A percentile compares a stretch with the other conserved stretches of the same genome.
These are phyloP conservation scores for Toxonevra muliebris DNA, from an alignment of 2,888 invertebrate species.

Conservation along the genomic window DNA sequence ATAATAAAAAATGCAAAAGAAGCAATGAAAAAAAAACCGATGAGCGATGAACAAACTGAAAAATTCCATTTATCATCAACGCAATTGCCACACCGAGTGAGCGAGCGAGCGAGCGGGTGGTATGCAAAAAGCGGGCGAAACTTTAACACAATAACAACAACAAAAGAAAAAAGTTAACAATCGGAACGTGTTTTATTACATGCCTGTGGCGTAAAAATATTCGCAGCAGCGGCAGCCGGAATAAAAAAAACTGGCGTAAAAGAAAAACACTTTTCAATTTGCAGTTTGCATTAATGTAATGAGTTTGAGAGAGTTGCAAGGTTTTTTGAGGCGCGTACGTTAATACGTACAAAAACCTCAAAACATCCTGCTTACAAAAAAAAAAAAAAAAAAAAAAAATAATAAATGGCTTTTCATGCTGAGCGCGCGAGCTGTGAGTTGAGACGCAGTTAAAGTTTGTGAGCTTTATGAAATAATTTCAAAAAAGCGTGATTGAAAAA, in stretches of 20 bases:
- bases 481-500: slow-evolving; percentile 21
- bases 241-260: too few relatives aligned
- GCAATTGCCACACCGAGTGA: slow-evolving; percentile 6
- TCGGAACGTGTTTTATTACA: slow-evolving; percentile 27
- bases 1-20: background rate
- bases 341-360: too few relatives aligned
- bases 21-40: slow-evolving; percentile 20
- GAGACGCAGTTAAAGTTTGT: background rate
- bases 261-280: slow-evolving; percentile 34
- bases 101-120: background rate
- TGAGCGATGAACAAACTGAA: slow-evolving; percentile 8
- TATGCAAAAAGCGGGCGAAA: background rate
- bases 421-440: background rate
- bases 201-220: slow-evolving; percentile 16
- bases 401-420: slow-evolving; percentile 28
- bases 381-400: background rate
- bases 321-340: background rate
- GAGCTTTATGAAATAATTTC: slow-evolving; percentile 20
- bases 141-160: too few relatives aligned
- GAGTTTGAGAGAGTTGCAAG: slow-evolving; percentile 19
- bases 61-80: slow-evolving; percentile 28
- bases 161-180: slow-evolving; percentile 25
- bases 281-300: slow-evolving; percentile 37
- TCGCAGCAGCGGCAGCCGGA: too few relatives aligned
- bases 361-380: slow-evolving; percentile 17